Conservation (phyloP, 2,113 vertebrate species). For the Pantherophis guttatus region DNA sequence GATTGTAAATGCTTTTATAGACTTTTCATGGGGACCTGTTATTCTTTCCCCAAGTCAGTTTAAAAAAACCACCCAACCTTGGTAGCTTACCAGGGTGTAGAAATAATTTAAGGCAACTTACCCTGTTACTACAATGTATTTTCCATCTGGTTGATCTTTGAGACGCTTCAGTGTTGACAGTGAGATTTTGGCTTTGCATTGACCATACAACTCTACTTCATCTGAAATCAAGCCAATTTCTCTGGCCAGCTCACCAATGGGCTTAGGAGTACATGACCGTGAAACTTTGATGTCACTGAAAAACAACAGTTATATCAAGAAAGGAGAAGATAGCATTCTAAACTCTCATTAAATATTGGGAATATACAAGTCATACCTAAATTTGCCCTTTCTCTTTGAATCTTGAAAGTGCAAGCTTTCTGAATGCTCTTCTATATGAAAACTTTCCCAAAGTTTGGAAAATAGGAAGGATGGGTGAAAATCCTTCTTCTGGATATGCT, state of each 20-base stretch:
- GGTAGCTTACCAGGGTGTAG: neutral
- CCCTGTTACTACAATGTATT: conserved; percentile 97
- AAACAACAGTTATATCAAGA: conserved; percentile 18
- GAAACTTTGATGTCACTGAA: conserved; percentile 92
- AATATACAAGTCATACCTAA: neutral
- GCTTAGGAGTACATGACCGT: conserved; percentile 83
- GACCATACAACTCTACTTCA: conserved; percentile 91
- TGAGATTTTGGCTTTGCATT: conserved; percentile 91
- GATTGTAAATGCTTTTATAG: neutral
- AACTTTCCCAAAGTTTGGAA: neutral
- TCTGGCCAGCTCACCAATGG: conserved; percentile 76
- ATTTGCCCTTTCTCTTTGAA: neutral
- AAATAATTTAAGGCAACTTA: conserved; percentile 54
- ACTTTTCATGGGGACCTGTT: neutral
- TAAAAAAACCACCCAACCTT: neutral
- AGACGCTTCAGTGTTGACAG: conserved; percentile 82
- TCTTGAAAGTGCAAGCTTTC: neutral
- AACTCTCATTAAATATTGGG: neutral
- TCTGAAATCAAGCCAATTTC: conserved; percentile 87
- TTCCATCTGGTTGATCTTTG: conserved; percentile 82
- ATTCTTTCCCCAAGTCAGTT: neutral
- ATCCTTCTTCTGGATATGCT: neutral
- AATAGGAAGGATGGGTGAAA: neutral
- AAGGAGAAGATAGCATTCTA: neutral
- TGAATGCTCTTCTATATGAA: neutral